Conservation (phyloP, 2,888 invertebrate species). For the Aspidiotus destructor region DNA sequence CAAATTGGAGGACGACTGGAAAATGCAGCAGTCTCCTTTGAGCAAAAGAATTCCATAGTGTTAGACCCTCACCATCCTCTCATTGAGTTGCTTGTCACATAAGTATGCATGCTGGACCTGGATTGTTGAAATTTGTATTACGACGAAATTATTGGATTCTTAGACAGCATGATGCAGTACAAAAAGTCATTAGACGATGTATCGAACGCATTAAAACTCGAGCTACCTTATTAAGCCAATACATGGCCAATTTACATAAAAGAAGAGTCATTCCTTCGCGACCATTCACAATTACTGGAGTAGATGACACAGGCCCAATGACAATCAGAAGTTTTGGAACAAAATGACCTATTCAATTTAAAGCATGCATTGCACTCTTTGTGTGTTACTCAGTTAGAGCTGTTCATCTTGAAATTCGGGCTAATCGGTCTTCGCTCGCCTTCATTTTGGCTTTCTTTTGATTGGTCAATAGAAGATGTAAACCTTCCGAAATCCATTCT, state of each 20-base stretch:
- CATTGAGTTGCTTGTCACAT: conserved; percentile 32
- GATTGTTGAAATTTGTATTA: neutral
- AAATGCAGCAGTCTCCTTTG: conserved; percentile 27
- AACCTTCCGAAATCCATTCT: conserved; percentile 31
- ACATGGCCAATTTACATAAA: conserved; percentile 39
- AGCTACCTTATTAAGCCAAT: conserved; percentile 15
- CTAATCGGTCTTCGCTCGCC: conserved; percentile 25
- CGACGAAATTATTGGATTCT: conserved; percentile 4
- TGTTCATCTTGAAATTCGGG: conserved; percentile 35
- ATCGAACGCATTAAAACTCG: neutral
- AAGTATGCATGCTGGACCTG: conserved; percentile 37
- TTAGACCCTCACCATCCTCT: conserved; percentile 25
- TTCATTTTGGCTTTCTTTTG: conserved; percentile 23
- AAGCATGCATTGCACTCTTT: conserved; percentile 35
- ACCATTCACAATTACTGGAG: conserved; percentile 32
- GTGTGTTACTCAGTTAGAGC: conserved; percentile 35
- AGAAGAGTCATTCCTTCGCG: conserved; percentile 31
- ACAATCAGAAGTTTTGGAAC: neutral
- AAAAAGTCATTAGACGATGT: neutral
- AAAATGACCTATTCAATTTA: conserved; percentile 9
- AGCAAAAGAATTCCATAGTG: conserved; percentile 34
- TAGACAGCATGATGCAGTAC: neutral
- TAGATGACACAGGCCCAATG: conserved; percentile 35
- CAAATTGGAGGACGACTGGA: conserved; percentile 37
- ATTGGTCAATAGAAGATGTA: conserved; percentile 34